Evolutionary conservation across 2,797 vertebrate genomes (phyloP).

Genomic region (Mastacembelus armatus): DNA sequence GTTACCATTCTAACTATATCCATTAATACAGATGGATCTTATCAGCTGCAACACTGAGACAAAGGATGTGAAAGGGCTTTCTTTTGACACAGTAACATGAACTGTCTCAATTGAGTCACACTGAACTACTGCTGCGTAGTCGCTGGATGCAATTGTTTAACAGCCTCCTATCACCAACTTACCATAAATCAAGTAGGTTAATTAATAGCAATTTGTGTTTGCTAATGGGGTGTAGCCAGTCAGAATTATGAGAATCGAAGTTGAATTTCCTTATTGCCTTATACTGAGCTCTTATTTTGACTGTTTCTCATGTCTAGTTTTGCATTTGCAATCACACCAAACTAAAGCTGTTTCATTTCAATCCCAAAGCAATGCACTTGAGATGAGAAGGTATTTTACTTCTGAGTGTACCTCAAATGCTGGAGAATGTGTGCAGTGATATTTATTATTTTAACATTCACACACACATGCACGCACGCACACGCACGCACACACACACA

Average conservation of each 20-base stretch:
- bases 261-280: neutral
- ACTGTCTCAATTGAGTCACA: no score
- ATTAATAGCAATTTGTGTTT: conserved; percentile 26
- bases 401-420: conserved; percentile 23
- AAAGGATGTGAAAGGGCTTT: no score
- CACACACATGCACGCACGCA: neutral
- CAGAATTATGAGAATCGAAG: conserved; percentile 16
- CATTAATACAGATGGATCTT: no score
- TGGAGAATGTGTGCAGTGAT: conserved; percentile 35
- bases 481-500: neutral
- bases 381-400: conserved; percentile 47
- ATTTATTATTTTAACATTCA: conserved; percentile 54
- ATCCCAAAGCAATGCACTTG: conserved; percentile 16
- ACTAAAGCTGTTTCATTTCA: neutral
- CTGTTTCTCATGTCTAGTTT: conserved; percentile 3
- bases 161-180: neutral
- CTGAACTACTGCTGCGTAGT: no score
- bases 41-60: no score
- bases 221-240: conserved; percentile 23
- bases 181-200: conserved; percentile 19
- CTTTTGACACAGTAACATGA: no score
- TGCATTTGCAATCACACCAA: neutral
- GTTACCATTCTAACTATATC: no score
- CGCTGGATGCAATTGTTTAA: no score
- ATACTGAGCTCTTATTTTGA: neutral